Conservation (phyloP, 2,888 invertebrate genomes). For the Drosophila ustulata region DNA sequence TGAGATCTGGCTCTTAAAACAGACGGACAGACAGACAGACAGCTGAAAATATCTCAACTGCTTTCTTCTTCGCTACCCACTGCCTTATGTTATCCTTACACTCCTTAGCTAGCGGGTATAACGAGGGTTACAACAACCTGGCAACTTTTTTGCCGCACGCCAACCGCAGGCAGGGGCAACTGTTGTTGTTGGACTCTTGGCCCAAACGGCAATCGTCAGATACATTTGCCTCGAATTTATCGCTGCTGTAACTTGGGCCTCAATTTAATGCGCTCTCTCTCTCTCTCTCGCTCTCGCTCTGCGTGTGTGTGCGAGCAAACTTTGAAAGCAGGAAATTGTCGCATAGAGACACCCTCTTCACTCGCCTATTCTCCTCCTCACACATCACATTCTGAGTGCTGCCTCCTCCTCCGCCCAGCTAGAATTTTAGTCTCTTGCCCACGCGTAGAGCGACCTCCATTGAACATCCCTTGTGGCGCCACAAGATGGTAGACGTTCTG, state of each 20-base stretch:
- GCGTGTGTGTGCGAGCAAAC: conserved; percentile 41
- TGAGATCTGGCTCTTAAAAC: too few species aligned
- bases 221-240: conserved; percentile 82
- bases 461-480: conserved; percentile 35
- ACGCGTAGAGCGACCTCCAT: conserved; percentile 7
- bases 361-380: neutral
- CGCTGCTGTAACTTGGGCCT: conserved; percentile 82
- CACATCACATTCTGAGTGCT: conserved; percentile 13
- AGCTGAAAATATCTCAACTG: neutral
- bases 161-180: conserved; percentile 57
- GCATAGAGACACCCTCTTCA: conserved; percentile 64
- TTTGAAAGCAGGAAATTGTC: conserved; percentile 78
- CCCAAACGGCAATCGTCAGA: conserved; percentile 64
- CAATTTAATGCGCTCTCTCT: conserved; percentile 33
- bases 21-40: too few species aligned
- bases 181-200: conserved; percentile 7
- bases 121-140: conserved; percentile 34
- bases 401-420: neutral
- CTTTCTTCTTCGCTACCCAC: neutral
- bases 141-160: conserved; percentile 62
- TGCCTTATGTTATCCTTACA: neutral
- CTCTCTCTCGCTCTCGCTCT: neutral
- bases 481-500: conserved; percentile 43
- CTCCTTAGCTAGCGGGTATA: neutral
- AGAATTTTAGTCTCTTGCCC: conserved; percentile 1